Evolutionary conservation across 2,888 invertebrate genomes (phyloP).

Genomic region (Cryptops parisi): DNA sequence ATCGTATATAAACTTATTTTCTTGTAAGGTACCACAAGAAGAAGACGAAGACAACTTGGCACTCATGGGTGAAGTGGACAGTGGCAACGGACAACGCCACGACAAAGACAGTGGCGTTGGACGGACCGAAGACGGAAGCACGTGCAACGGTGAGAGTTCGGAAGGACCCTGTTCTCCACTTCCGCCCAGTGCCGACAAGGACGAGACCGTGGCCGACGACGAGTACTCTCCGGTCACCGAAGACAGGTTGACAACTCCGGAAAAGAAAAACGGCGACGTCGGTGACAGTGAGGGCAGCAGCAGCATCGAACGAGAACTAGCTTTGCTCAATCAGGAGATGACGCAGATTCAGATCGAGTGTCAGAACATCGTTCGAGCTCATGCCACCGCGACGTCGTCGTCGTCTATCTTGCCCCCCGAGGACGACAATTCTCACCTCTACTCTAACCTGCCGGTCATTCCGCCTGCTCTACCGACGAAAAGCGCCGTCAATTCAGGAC

Average conservation of each 20-base stretch:
- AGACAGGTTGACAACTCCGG: neutral
- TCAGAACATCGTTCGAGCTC: slow-evolving; percentile 25
- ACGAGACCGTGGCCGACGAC: neutral
- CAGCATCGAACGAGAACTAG: slow-evolving; percentile 39
- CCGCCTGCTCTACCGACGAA: neutral
- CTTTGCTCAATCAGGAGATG: slow-evolving; percentile 42
- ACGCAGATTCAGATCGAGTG: slow-evolving; percentile 43
- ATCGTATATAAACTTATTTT: too few relatives aligned
- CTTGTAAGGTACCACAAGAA: neutral
- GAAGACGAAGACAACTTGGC: neutral
- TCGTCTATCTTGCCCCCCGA: neutral
- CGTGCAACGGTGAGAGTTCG: slow-evolving; percentile 31
- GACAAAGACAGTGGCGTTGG: slow-evolving; percentile 33
- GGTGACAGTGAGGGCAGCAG: slow-evolving; percentile 3
- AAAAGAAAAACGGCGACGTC: neutral
- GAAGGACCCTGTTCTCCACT: slow-evolving; percentile 22
- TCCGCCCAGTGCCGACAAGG: neutral
- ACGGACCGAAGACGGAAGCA: slow-evolving; percentile 29
- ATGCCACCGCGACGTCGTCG: too few relatives aligned
- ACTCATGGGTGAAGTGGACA: neutral
- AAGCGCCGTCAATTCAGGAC: neutral
- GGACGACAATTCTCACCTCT: neutral
- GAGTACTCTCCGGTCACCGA: neutral
- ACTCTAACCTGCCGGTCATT: neutral
- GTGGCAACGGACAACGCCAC: slow-evolving; percentile 17